phyloP scores from a whole-genome alignment of 1,140 invertebrate genomes.

The Macrotrachela quadricornifera region DNA sequence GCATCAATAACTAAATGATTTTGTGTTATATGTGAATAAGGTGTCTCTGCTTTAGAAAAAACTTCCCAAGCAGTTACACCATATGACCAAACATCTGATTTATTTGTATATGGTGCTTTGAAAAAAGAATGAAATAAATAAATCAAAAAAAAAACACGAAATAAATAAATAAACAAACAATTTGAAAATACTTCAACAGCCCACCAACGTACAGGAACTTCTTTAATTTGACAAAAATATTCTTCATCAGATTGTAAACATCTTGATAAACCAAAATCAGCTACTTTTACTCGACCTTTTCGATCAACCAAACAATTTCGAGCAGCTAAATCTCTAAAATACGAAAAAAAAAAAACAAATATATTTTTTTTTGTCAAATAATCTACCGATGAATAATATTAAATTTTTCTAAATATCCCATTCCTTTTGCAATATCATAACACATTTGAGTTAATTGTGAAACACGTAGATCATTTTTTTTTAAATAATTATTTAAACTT shows the following conservation, averaged over 20 bases:
- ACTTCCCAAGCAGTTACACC: slow-evolving; percentile 78
- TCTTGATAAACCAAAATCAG: slow-evolving; percentile 76
- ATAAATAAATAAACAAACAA: slow-evolving; percentile 68
- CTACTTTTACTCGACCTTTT: slow-evolving; percentile 68
- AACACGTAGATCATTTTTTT: slow-evolving; percentile 10
- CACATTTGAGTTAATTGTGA: slow-evolving; percentile 66
- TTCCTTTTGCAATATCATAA: slow-evolving; percentile 70
- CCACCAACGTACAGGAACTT: slow-evolving; percentile 94
- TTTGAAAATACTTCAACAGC: slow-evolving; percentile 60
- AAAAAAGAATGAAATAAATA: slow-evolving; percentile 81
- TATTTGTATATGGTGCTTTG: slow-evolving; percentile 69
- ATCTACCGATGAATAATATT: slow-evolving; percentile 64
- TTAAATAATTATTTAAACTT: slow-evolving; percentile 5
- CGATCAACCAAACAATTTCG: slow-evolving; percentile 71
- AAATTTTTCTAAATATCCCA: slow-evolving; percentile 83
- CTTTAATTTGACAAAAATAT: slow-evolving; percentile 64
- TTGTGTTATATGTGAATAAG: slow-evolving; percentile 32
- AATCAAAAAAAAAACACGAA: slow-evolving; percentile 85
- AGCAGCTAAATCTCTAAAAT: slow-evolving; percentile 59
- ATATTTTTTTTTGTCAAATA: background rate
- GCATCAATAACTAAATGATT: too few relatives aligned
- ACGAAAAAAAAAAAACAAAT: too few relatives aligned
- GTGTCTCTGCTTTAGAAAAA: slow-evolving; percentile 58
- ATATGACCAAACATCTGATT: slow-evolving; percentile 82
- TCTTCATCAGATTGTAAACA: slow-evolving; percentile 14